Percentiles rank a stretch among this genome's conserved stretches.
phyloP scores from a whole-genome alignment of 2,888 invertebrate species.

The Encarsia formosa region DNA sequence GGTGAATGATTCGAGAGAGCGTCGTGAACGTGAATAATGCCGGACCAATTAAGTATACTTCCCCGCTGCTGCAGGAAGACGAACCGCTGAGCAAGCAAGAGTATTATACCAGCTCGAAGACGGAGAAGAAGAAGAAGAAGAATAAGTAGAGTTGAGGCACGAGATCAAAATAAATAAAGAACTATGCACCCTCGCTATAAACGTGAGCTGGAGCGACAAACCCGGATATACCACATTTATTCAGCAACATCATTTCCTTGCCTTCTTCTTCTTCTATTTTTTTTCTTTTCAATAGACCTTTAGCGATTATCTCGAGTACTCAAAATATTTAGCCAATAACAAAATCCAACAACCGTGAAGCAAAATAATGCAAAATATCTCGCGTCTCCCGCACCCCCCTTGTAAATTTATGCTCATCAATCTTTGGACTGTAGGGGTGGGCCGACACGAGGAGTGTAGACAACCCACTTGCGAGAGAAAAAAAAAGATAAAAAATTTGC shows the following conservation, averaged over 20 bases:
- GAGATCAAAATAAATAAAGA: constrained; percentile 20
- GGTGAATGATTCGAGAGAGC: constrained; percentile 12
- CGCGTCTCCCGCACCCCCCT: no score
- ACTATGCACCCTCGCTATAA: not conserved
- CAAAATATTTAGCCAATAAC: not conserved
- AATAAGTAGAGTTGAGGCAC: no score
- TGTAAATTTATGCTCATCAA: no score
- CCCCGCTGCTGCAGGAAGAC: no score
- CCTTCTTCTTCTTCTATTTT: not conserved
- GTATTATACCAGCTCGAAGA: not conserved
- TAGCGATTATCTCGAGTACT: no score
- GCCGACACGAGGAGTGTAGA: no score
- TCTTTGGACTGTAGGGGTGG: no score
- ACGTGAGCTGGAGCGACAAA: constrained; percentile 17
- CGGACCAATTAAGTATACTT: constrained; percentile 16
- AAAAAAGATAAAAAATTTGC: no score
- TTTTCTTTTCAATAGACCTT: no score
- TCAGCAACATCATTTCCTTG: no score
- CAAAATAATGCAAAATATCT: no score
- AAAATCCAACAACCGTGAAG: not conserved
- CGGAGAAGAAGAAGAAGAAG: not conserved
- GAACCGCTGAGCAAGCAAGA: not conserved
- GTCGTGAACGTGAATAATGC: constrained; percentile 21
- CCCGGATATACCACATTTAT: constrained; percentile 2
- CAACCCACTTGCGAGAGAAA: no score